A percentile compares a stretch with the other conserved stretches of the same genome.
Evolutionary conservation across 2,113 vertebrate genomes (phyloP).

Genomic region (Arvicanthis niloticus): DNA sequence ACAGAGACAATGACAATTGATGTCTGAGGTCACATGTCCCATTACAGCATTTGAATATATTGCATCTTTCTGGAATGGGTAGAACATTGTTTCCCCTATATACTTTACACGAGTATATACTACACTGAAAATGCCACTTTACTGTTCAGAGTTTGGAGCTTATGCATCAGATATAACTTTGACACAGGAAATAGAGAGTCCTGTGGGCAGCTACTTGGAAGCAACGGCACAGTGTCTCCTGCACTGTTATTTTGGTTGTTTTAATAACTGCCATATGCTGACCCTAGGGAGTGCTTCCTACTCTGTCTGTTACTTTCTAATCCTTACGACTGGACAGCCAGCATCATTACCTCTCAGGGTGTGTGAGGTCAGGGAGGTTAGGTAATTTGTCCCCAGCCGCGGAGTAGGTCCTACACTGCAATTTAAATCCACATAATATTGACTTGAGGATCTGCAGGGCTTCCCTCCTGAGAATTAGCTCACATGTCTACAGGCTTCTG

Average conservation of each 20-base stretch:
- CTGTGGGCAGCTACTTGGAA: background rate
- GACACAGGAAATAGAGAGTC: background rate
- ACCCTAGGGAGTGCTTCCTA: background rate
- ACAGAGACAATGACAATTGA: background rate
- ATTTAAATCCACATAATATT: too few relatives aligned
- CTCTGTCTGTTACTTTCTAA: background rate
- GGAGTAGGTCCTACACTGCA: background rate
- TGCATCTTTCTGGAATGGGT: background rate
- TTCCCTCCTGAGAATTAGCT: background rate
- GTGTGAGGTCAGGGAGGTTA: background rate
- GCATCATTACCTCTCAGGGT: background rate
- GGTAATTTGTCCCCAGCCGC: background rate
- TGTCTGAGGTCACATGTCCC: background rate
- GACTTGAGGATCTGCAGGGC: background rate
- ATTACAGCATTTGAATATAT: background rate
- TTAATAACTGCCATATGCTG: background rate
- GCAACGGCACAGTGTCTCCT: background rate
- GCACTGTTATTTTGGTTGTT: background rate
- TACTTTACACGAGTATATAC: too few relatives aligned
- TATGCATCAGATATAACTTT: accelerated
- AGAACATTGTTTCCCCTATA: background rate
- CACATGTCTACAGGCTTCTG: background rate
- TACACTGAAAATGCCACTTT: background rate
- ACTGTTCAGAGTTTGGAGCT: background rate
- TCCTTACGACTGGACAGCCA: background rate